Evolutionary conservation across 2,888 invertebrate species (phyloP), one percentile per base, ranked within the genome.

Genomic region (Pterostichus madidus): DNA sequence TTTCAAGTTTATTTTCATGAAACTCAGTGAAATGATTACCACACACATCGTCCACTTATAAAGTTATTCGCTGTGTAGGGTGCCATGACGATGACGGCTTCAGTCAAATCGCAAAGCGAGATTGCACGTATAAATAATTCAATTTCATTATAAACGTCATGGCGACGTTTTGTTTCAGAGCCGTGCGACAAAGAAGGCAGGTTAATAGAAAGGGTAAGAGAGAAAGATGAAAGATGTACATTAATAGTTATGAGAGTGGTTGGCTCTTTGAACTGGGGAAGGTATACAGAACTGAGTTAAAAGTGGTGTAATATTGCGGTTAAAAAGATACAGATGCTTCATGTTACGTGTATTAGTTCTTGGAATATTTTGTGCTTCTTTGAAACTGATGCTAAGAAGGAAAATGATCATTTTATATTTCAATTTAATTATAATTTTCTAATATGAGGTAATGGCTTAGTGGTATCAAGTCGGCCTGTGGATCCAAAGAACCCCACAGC

Each of bases 271-370:
- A 64, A n/a, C 64, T 4, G 32, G 5, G 64, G 64, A 35, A 64
- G 64, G 64, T 64, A 61, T 56, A 35, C 8, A 35, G 64, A 64
- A 64, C 64, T 64, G 64, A 64, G 35, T 64, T 64, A 35, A 64
- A 64, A 64, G 64, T 64, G 64, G 11, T 64, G 32, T 64, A 32
- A 64, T 64, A 35, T 64, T 64, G 13, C 35, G 64, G 64, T 64
- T 32, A 64, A 64, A 64, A 64, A 64, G 64, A 64, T 64, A 31
- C 64, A 64, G 64, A 32, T 64, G 64, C 64, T 64, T 64, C 35
- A 64, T 35, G 64, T 64, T 64, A 64, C 39, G 64, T 11, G 13
- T 24, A 35, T 61, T 39, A 61, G 35, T 61, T 61, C 61, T n/a
- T 61, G 61, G 64, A 64, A 64, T 64, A 59, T 59, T 17, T 59